Percentiles rank a stretch among this genome's conserved stretches.
Conservation (phyloP, 2,888 invertebrate species). For the Cerastis leucographa region DNA sequence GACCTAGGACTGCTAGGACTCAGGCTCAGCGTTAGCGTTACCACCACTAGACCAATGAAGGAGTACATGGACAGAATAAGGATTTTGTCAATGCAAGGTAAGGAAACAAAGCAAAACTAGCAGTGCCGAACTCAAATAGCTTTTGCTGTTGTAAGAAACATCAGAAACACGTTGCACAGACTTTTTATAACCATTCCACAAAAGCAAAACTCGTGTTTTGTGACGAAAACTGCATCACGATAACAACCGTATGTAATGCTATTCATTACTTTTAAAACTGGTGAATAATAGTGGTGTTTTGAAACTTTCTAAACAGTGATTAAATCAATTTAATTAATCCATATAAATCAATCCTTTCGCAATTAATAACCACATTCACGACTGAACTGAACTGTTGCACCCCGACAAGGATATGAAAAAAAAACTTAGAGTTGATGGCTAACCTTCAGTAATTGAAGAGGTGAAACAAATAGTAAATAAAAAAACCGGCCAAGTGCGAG, state of each 20-base stretch:
- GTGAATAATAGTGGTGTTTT: not conserved
- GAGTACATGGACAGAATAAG: not conserved
- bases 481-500: not conserved
- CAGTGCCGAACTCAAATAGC: not conserved
- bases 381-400: not conserved
- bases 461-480: not conserved
- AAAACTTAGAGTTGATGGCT: not conserved
- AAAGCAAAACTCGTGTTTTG: not conserved
- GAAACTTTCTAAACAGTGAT: not conserved
- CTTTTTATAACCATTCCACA: not conserved
- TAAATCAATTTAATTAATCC: not conserved
- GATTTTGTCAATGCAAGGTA: not conserved
- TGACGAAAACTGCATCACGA: slow-evolving; percentile 1
- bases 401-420: not conserved
- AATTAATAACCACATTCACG: not conserved
- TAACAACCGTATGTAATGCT: not conserved
- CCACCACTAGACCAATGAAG: not conserved
- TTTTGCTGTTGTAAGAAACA: not conserved
- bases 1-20: not conserved
- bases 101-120: not conserved
- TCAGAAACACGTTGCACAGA: not conserved
- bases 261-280: not conserved
- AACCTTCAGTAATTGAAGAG: not conserved
- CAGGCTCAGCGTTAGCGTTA: not conserved
- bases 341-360: too few species aligned